Conservation (phyloP, 2,888 invertebrate species). For the Herminia tarsipennalis region DNA sequence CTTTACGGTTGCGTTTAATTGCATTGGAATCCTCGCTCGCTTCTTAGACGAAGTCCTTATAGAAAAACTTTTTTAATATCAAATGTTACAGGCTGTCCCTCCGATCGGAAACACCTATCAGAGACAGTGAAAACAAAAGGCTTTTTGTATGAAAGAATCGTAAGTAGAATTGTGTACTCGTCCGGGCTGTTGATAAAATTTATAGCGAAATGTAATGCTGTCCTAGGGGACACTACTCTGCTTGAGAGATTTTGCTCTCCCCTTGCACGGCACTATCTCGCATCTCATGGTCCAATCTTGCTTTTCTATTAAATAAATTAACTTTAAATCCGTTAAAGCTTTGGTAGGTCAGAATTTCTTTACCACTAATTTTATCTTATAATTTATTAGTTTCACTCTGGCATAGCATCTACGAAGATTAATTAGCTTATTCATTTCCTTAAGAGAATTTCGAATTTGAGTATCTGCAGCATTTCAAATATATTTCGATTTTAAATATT, state of each 20-base stretch:
- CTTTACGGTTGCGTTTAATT: slow-evolving; percentile 62
- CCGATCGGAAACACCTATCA: slow-evolving; percentile 74
- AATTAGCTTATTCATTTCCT: neutral
- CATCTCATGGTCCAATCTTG: slow-evolving; percentile 48
- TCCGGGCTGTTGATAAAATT: slow-evolving; percentile 65
- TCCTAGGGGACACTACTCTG: slow-evolving; percentile 57
- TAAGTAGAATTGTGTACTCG: slow-evolving; percentile 62
- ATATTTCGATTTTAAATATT: too few species aligned
- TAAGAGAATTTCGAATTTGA: neutral
- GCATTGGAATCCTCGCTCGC: slow-evolving; percentile 60
- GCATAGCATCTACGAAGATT: slow-evolving; percentile 3
- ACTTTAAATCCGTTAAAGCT: slow-evolving; percentile 42
- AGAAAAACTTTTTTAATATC: slow-evolving; percentile 83
- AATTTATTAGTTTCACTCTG: slow-evolving; percentile 14
- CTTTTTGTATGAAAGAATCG: slow-evolving; percentile 71
- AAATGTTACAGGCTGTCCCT: slow-evolving; percentile 71
- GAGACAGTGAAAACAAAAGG: slow-evolving; percentile 69
- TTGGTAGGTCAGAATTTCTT: slow-evolving; percentile 21
- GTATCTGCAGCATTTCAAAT: neutral
- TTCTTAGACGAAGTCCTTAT: slow-evolving; percentile 60
- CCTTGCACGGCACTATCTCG: slow-evolving; percentile 51
- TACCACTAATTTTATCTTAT: slow-evolving; percentile 27
- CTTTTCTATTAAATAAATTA: slow-evolving; percentile 59
- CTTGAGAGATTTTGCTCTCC: slow-evolving; percentile 49
- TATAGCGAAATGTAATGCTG: slow-evolving; percentile 70